phyloP scores from a whole-genome alignment of 2,797 vertebrate genomes.

The Neosalanx taihuensis region DNA sequence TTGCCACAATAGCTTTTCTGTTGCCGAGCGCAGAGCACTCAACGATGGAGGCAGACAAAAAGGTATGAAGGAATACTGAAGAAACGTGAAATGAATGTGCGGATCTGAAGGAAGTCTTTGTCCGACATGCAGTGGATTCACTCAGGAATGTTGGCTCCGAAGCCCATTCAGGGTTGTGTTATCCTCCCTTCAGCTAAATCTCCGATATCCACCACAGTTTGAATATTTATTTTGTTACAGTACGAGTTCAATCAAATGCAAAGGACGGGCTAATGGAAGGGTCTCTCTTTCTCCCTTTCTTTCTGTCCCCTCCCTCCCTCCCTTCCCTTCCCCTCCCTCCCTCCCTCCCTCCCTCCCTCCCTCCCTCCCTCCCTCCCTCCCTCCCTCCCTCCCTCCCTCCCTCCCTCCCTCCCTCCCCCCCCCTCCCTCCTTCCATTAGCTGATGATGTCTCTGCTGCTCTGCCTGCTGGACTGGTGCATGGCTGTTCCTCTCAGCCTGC shows the following conservation, averaged over 20 bases:
- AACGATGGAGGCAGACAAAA: conserved; percentile 92
- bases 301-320: neutral
- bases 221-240: too few species aligned
- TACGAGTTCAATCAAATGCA: too few species aligned
- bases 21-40: conserved; percentile 94
- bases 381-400: neutral
- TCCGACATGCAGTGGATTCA: conserved; percentile 51
- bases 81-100: conserved; percentile 45
- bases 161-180: neutral
- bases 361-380: too few species aligned
- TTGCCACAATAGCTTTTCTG: conserved; percentile 95
- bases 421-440: conserved; percentile 60
- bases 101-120: conserved; percentile 45
- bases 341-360: neutral
- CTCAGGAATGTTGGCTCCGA: conserved; percentile 59
- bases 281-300: neutral
- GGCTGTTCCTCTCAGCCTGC: conserved; percentile 83
- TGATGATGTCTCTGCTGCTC: conserved; percentile 92
- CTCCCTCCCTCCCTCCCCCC: neutral
- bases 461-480: conserved; percentile 99
- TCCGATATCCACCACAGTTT: too few species aligned
- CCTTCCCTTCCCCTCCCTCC: neutral
- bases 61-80: conserved; percentile 73
- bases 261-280: too few species aligned
- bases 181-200: too few species aligned